Percentiles rank a stretch among this genome's conserved stretches.
phyloP scores from a whole-genome alignment of 2,888 invertebrate species.

The Drosophila falleni region DNA sequence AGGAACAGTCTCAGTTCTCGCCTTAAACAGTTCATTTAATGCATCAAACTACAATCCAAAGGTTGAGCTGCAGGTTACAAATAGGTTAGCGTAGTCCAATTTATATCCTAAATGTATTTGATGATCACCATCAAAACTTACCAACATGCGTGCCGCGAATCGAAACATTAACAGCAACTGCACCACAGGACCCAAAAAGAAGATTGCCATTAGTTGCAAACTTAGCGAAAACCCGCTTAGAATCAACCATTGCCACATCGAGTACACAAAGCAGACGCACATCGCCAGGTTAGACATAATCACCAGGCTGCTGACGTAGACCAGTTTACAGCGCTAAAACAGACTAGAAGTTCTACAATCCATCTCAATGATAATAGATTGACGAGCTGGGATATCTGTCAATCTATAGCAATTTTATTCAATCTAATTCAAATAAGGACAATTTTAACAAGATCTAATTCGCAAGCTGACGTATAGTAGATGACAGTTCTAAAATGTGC shows the following conservation, averaged over 20 bases:
- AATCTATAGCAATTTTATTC: background rate
- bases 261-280: constrained; percentile 48
- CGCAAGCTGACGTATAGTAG: constrained; percentile 33
- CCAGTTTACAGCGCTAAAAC: constrained; percentile 55
- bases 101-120: background rate
- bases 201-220: constrained; percentile 42
- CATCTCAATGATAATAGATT: constrained; percentile 5
- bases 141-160: constrained; percentile 48
- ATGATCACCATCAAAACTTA: constrained; percentile 29
- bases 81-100: constrained; percentile 4
- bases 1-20: constrained; percentile 22
- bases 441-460: background rate
- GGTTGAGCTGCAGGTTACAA: constrained; percentile 32
- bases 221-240: constrained; percentile 20
- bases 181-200: constrained; percentile 52
- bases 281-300: constrained; percentile 52
- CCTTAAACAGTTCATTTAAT: constrained; percentile 47
- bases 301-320: constrained; percentile 55
- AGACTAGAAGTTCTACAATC: background rate
- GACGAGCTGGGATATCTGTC: background rate
- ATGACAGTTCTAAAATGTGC: constrained; percentile 50
- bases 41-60: constrained; percentile 50
- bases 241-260: constrained; percentile 47
- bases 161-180: constrained; percentile 50
- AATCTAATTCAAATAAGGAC: no score